Evolutionary conservation across 2,113 vertebrate genomes (phyloP).

Genomic region (Conger conger): DNA sequence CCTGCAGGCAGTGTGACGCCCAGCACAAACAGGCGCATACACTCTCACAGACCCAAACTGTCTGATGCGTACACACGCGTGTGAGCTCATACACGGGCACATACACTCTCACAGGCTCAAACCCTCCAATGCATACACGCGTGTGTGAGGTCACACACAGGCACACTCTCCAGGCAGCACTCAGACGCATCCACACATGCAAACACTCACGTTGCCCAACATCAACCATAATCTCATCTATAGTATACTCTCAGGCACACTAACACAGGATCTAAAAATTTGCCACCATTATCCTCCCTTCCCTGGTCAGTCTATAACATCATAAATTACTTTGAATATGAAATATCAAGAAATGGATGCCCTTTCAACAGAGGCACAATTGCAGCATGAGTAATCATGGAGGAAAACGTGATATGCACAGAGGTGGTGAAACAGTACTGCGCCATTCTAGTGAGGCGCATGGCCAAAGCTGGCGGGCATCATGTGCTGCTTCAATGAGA

Average conservation of each 20-base stretch:
- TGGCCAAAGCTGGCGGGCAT: slow-evolving; percentile 30
- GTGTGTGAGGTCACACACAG: too few relatives aligned
- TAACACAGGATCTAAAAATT: slow-evolving; percentile 4
- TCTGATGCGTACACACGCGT: slow-evolving; percentile 2
- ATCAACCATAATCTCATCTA: not conserved
- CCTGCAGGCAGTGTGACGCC: not conserved
- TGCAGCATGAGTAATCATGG: not conserved
- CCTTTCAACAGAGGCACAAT: not conserved
- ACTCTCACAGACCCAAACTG: too few relatives aligned
- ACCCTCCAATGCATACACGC: too few relatives aligned
- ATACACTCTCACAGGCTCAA: too few relatives aligned
- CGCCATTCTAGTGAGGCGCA: not conserved
- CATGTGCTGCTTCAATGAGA: slow-evolving; percentile 45
- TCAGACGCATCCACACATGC: not conserved
- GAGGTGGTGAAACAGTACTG: not conserved
- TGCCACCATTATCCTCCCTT: not conserved
- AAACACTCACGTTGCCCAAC: not conserved
- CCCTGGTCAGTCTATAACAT: not conserved
- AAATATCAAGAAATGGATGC: not conserved
- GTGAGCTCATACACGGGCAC: not conserved
- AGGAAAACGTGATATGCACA: not conserved
- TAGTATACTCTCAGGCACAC: slow-evolving; percentile 27
- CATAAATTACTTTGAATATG: not conserved
- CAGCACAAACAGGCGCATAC: not conserved
- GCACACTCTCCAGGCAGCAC: too few relatives aligned